Evolutionary conservation across 2,888 invertebrate genomes (phyloP).

Genomic region (Elgonia sp.): DNA sequence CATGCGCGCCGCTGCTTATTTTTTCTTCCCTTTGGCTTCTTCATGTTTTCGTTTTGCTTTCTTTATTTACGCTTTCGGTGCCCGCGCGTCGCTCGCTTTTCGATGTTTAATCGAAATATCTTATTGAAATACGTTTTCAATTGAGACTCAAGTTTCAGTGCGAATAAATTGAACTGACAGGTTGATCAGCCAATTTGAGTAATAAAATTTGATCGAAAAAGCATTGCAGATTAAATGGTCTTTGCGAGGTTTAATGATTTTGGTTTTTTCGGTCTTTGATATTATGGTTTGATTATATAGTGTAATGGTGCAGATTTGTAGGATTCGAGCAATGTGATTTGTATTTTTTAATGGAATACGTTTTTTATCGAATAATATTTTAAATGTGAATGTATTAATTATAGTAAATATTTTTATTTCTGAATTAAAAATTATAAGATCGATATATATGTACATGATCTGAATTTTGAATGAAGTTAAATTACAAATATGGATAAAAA

Average conservation of each 20-base stretch:
- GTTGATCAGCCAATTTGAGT: conserved; percentile 57
- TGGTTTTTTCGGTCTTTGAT: background rate
- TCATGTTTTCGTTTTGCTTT: conserved; percentile 42
- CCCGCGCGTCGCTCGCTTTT: conserved; percentile 20
- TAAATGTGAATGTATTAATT: too few relatives aligned
- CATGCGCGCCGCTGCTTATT: conserved; percentile 66
- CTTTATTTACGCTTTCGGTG: conserved; percentile 46
- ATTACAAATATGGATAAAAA: too few relatives aligned
- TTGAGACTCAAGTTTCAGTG: conserved; percentile 36
- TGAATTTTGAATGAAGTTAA: too few relatives aligned
- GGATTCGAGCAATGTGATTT: background rate
- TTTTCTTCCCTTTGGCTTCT: conserved; percentile 53
- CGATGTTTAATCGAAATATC: conserved; percentile 56
- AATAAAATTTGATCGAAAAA: conserved; percentile 51
- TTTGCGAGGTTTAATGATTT: conserved; percentile 17
- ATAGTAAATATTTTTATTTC: too few relatives aligned
- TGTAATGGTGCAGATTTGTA: conserved; percentile 44
- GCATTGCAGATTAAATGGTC: conserved; percentile 31
- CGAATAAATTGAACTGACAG: conserved; percentile 56
- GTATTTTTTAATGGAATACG: background rate
- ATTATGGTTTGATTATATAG: conserved; percentile 17
- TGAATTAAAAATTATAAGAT: too few relatives aligned
- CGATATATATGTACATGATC: too few relatives aligned
- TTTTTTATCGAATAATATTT: too few relatives aligned
- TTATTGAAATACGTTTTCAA: conserved; percentile 52